Percentiles rank a stretch among this genome's conserved stretches.
Conservation (phyloP, 2,113 vertebrate species). For the Cyphomyrus discorhynchus region DNA sequence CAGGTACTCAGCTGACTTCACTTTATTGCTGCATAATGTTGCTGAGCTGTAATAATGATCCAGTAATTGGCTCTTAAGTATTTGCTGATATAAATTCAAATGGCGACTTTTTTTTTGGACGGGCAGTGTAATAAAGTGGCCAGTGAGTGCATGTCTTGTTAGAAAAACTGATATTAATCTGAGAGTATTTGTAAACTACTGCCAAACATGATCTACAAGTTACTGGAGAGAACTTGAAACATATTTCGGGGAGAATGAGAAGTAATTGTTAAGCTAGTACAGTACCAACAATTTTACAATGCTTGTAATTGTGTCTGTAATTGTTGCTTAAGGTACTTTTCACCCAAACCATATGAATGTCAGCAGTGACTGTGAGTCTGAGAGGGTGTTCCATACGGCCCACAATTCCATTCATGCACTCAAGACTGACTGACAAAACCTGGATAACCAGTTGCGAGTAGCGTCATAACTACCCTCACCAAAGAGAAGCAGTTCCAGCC, state of each 20-base stretch:
- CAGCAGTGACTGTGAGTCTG: background rate
- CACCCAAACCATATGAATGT: background rate
- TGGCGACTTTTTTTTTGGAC: no score
- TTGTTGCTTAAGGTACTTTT: background rate
- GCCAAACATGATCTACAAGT: background rate
- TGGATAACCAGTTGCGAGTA: background rate
- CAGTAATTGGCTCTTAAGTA: no score
- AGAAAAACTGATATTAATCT: background rate
- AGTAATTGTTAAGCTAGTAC: background rate
- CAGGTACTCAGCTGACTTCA: no score
- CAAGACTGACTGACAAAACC: background rate
- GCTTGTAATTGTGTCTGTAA: background rate
- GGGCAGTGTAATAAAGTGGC: background rate
- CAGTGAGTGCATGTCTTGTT: background rate
- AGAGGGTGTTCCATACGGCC: background rate
- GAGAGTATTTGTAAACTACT: background rate
- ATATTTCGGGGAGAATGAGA: background rate
- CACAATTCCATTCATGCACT: no score
- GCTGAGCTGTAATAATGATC: no score
- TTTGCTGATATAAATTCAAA: no score
- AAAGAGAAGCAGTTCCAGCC: no score
- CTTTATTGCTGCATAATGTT: no score
- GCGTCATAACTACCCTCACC: background rate
- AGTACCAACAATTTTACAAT: background rate
- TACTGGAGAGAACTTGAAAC: background rate